phyloP scores from a whole-genome alignment of 2,113 vertebrate genomes.

The Edolisoma coerulescens region DNA sequence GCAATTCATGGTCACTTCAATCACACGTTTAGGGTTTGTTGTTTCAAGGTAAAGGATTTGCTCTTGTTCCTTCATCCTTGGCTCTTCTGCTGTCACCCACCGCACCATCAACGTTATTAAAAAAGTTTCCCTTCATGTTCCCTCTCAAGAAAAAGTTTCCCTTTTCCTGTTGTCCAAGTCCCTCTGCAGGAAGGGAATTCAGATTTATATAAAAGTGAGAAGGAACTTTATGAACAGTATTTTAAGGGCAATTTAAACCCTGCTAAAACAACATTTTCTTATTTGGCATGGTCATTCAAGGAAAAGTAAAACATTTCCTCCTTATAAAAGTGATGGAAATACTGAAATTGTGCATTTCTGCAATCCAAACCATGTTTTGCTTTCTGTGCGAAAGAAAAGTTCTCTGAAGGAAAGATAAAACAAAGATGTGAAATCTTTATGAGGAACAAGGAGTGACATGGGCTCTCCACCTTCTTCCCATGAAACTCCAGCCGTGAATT shows the following conservation, averaged over 20 bases:
- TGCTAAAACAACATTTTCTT: neutral
- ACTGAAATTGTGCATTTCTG: neutral
- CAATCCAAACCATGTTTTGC: neutral
- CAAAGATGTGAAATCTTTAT: neutral
- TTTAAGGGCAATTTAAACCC: neutral
- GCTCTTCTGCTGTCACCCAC: neutral
- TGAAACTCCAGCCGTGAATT: fast-evolving
- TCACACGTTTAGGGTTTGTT: neutral
- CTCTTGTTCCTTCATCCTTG: neutral
- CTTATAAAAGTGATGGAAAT: neutral
- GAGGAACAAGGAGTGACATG: neutral
- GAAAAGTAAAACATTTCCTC: neutral
- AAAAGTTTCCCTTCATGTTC: neutral
- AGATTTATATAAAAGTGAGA: neutral
- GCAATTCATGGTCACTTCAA: slow-evolving; percentile 38
- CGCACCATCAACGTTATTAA: neutral
- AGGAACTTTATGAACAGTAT: neutral
- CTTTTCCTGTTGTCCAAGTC: neutral
- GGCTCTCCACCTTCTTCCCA: neutral
- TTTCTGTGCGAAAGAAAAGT: neutral
- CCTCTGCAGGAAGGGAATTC: neutral
- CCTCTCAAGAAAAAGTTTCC: neutral
- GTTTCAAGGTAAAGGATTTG: slow-evolving; percentile 14
- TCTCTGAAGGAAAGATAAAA: neutral
- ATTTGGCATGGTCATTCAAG: neutral